Base-by-base conservation (phyloP, 2,888 invertebrate species). In the Euzophera pinguis region DNA sequence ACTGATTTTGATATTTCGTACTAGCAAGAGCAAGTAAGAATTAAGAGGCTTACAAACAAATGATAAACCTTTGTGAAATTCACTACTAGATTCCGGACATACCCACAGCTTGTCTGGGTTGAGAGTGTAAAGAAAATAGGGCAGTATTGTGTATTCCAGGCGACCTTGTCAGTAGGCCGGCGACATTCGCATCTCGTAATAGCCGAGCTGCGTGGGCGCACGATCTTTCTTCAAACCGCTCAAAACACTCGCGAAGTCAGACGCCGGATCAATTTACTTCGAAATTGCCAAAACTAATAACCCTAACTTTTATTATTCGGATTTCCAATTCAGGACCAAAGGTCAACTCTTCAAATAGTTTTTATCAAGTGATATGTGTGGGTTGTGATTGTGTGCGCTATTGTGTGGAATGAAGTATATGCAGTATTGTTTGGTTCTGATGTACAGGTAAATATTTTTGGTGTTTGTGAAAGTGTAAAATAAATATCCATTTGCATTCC, bases 131-230 rank as follows among this genome's bases (percentile, higher is more conserved):
- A 50, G 12, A 51, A 51, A 56, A 48, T 53, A 45, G 52, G 47
- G 12, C 55, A 35, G 49, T 13, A 37, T 54, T 57, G 51, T 56
- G 51, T 67, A 62, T 75, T 86, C 87, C 86, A 85, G 86, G 72
- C 76, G 81, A 81, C 88, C 88, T 88, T 85, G 88, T 69, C 69
- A 71, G 58, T 81, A 75, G 81, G 84, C 80, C 84, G 78, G 73
- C 77, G 83, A 81, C 81, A 81, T 73, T 75, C 75, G 69, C 71
- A 71, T 78, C 86, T 83, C 75, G 81, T 88, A 72, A 83, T 87
- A 88, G 87, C 78, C 66, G 61, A 60, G 49, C 61, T 73, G 88
- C 86, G 89, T 87, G 81, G 87, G 88, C 81, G 86, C 77, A 61
- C 66, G 72, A 75, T 84, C 78, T 83, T 80, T 84, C 81, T 78